Evolutionary conservation across 1,140 invertebrate genomes (phyloP).

Genomic region (Scaptodrosophila lebanonensis): DNA sequence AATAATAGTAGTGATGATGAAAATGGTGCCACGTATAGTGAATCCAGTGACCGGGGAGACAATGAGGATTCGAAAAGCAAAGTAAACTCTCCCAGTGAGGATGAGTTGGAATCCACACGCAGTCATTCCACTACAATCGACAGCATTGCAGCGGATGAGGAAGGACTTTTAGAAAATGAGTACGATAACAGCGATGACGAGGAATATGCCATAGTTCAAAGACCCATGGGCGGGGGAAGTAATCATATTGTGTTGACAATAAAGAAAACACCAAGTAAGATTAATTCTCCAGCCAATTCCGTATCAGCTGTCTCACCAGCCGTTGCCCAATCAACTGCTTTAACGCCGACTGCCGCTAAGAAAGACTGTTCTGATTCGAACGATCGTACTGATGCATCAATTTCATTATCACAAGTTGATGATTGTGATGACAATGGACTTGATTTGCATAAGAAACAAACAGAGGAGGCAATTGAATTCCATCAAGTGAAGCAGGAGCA

Average conservation of each 20-base stretch:
- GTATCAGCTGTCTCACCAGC: constrained; percentile 30
- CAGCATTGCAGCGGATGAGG: constrained; percentile 21
- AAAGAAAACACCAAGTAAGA: constrained; percentile 70
- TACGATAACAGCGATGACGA: constrained; percentile 25
- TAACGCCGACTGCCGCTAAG: not conserved
- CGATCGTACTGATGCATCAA: too few relatives aligned
- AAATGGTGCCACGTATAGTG: not conserved
- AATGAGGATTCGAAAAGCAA: not conserved
- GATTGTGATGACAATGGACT: too few relatives aligned
- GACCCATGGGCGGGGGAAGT: constrained; percentile 10
- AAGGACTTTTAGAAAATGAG: constrained; percentile 22
- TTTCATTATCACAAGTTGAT: too few relatives aligned
- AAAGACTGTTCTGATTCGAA: constrained; percentile 8
- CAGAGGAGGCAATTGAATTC: too few relatives aligned
- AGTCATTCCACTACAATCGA: constrained; percentile 18
- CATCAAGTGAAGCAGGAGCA: too few relatives aligned
- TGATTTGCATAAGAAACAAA: too few relatives aligned
- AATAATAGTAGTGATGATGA: constrained; percentile 37
- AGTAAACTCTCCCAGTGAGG: not conserved
- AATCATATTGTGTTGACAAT: constrained; percentile 70
- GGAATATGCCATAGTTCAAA: constrained; percentile 55
- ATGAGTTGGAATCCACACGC: constrained; percentile 6
- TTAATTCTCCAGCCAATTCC: constrained; percentile 53
- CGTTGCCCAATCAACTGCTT: not conserved
- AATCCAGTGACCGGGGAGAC: too few relatives aligned